Percentiles rank a stretch among this genome's conserved stretches.
These are phyloP conservation scores for Heterodera carotae DNA, from an alignment of 1,140 invertebrate genomes.

Conservation along the genomic window DNA sequence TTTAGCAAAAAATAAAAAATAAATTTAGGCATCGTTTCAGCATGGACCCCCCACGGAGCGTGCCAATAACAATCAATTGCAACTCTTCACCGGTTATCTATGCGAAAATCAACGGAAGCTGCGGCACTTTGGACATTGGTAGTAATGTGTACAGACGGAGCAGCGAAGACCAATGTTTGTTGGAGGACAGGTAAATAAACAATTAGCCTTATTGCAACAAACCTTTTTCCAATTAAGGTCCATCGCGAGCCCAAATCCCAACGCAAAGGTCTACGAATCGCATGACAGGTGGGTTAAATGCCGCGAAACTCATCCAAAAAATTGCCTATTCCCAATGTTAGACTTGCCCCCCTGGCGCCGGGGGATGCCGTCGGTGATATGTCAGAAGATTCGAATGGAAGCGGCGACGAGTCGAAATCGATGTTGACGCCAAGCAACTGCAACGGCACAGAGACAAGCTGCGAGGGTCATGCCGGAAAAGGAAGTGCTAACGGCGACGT, in stretches of 20 bases:
- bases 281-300: constrained; percentile 29
- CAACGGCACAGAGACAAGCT: background rate
- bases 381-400: constrained; percentile 17
- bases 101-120: constrained; percentile 52
- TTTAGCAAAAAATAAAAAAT: background rate
- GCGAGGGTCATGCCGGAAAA: background rate
- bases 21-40: constrained; percentile 27
- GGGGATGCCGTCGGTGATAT: background rate
- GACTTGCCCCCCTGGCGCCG: background rate
- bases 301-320: background rate
- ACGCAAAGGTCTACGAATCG: constrained; percentile 20
- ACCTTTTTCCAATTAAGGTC: constrained; percentile 9
- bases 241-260: constrained; percentile 14
- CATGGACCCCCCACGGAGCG: constrained; percentile 24
- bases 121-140: constrained; percentile 39
- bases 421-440: background rate
- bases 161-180: constrained; percentile 38
- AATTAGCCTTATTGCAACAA: background rate
- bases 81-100: constrained; percentile 45
- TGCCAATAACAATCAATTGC: constrained; percentile 40
- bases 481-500: background rate
- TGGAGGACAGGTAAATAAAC: constrained; percentile 21
- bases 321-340: background rate
- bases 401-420: constrained; percentile 13
- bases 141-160: constrained; percentile 34